A percentile compares a stretch with the other conserved stretches of the same genome.
These are phyloP conservation scores for Hippocampus barbouri DNA, from an alignment of 2,113 vertebrate species.

Conservation along the genomic window DNA sequence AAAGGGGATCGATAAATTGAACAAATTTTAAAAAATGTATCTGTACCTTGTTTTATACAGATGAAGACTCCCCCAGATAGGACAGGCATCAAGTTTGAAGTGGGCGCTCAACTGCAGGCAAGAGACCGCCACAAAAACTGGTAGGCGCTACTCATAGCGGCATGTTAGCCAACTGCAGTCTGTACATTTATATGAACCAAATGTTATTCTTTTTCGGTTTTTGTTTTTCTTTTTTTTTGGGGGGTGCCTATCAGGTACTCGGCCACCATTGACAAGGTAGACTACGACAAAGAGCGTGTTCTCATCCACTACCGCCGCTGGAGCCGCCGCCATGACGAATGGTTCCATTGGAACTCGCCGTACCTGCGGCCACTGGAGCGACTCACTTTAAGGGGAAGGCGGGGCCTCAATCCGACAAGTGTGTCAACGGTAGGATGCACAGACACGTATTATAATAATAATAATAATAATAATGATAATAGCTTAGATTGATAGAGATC, in stretches of 20 bases:
- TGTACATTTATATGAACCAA: background rate
- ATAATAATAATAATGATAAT: background rate
- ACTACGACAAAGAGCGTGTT: constrained; percentile 89
- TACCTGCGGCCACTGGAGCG: constrained; percentile 89
- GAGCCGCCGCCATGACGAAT: constrained; percentile 95
- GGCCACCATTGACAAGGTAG: constrained; percentile 92
- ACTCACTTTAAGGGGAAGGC: constrained; percentile 86
- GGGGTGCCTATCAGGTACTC: constrained; percentile 78
- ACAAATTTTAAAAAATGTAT: background rate
- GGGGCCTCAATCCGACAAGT: constrained; percentile 63
- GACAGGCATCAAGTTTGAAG: constrained; percentile 92
- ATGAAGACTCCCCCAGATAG: constrained; percentile 97
- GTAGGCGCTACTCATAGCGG: constrained; percentile 54
- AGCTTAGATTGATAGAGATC: no score
- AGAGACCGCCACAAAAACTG: constrained; percentile 96
- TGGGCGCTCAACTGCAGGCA: constrained; percentile 95
- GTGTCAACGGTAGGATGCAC: constrained; percentile 38
- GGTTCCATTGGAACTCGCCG: constrained; percentile 94
- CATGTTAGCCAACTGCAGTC: background rate
- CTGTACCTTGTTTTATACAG: constrained; percentile 49
- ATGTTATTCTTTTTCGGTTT: background rate
- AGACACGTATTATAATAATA: background rate
- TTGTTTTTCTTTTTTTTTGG: no score
- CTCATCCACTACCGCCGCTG: constrained; percentile 93
- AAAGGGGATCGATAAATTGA: no score